Evolutionary conservation across 2,797 vertebrate genomes (phyloP), one percentile per base, ranked within the genome.

Genomic region (Gymnodraco acuticeps): DNA sequence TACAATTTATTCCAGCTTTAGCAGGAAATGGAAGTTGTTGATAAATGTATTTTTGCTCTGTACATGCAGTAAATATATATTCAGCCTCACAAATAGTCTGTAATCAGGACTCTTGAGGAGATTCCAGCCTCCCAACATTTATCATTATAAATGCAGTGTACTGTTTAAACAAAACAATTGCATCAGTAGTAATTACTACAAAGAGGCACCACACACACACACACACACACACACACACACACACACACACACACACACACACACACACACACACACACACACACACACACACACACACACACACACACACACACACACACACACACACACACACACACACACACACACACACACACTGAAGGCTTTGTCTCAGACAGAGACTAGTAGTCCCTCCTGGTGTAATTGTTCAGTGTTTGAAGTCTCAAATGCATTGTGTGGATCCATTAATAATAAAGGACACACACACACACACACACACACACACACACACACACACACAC

Each of bases 391-490:
- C 80, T 74, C 15, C n/a, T 65, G 69, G 77, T 83, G 70, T 59
- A 70, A 74, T 75, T 77, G 76, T 78, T 75, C 67, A 69, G 74
- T 31, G 78, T 55, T 70, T 56, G 65, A 58, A 48, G 70, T 31
- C 64, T 74, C n/a, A 31, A 33, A 27, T 75, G 48, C n/a, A 47
- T 69, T 69, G 73, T 74, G 69, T 72, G 31, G 50, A 48, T 8
- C 55, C 73, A 85, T 87, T 85, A 68, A 85, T 89, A 86, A 88
- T 77, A 66, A 74, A 80, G 63, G 72, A 81, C 45, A 75, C 17
- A 78, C 61, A 70, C 77, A 77, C 66, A 62, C 23, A 43, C 31
- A 63, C 62, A 48, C 17, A 48, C 45, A 73, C 13, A 75, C 59
- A 61, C 77, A 75, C 66, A 62, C 23, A 53, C 31, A 55, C 62